A percentile compares a stretch with the other conserved stretches of the same genome.
Evolutionary conservation across 1,140 invertebrate genomes (phyloP).

Genomic region (Steinernema khuongi): DNA sequence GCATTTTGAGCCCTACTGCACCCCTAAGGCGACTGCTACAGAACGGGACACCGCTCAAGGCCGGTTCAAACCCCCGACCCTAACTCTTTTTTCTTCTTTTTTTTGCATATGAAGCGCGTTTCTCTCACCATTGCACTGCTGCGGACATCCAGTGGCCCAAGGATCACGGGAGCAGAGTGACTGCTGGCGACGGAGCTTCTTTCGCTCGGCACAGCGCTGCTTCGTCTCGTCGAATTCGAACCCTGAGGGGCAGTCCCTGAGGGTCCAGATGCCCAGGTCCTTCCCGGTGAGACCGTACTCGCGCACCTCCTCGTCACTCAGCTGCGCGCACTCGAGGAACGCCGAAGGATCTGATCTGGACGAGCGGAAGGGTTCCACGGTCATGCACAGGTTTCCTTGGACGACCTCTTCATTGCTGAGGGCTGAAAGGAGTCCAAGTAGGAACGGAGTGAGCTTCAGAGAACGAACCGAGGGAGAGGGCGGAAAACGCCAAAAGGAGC

Average conservation of each 20-base stretch:
- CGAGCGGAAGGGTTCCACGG: conserved; percentile 44
- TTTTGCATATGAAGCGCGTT: too few relatives aligned
- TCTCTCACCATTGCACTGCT: conserved; percentile 31
- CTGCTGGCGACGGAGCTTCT: conserved; percentile 46
- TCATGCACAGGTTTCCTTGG: conserved; percentile 42
- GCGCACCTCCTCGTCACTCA: conserved; percentile 42
- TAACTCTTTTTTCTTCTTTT: too few relatives aligned
- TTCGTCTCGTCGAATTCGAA: conserved; percentile 43
- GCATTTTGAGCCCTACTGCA: too few relatives aligned
- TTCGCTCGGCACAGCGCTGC: conserved; percentile 46
- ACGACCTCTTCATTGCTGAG: background rate
- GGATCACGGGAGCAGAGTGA: conserved; percentile 36
- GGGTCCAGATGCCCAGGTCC: conserved; percentile 46
- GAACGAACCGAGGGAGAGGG: too few relatives aligned
- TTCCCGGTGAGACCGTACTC: conserved; percentile 34
- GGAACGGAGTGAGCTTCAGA: too few relatives aligned
- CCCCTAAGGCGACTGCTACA: too few relatives aligned
- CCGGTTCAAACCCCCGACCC: too few relatives aligned
- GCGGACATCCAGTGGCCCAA: conserved; percentile 27
- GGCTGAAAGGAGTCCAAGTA: background rate
- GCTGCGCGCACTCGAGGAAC: conserved; percentile 46
- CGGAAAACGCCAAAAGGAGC: too few relatives aligned
- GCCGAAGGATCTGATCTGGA: conserved; percentile 25
- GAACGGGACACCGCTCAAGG: too few relatives aligned
- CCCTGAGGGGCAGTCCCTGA: conserved; percentile 39